phyloP scores from a whole-genome alignment of 2,113 vertebrate genomes.

The Rhinopithecus roxellana region DNA sequence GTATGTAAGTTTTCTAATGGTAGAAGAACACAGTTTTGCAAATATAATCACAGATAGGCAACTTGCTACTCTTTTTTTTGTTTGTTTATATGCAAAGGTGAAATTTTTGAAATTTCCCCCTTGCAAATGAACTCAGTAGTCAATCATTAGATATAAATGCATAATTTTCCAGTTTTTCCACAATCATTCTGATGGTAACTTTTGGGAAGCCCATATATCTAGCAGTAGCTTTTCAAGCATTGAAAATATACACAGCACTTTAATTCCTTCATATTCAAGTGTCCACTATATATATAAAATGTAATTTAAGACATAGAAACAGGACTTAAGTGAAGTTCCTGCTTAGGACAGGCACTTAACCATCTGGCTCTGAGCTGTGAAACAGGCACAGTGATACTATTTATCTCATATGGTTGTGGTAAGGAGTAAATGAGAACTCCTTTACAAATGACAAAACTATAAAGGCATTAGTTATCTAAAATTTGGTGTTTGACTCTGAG shows the following conservation, averaged over 20 bases:
- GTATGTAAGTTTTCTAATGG: background rate
- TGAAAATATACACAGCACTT: background rate
- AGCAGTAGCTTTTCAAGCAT: background rate
- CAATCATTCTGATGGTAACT: background rate
- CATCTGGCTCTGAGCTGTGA: background rate
- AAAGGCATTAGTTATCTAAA: conserved; percentile 29
- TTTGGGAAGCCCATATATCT: background rate
- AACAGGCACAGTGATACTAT: background rate
- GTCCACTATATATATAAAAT: background rate
- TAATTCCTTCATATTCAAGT: background rate
- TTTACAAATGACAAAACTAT: background rate
- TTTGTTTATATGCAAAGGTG: conserved; percentile 14
- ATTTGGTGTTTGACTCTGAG: background rate
- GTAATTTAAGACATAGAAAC: background rate
- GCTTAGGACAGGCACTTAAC: background rate
- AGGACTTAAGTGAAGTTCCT: background rate
- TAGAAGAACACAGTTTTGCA: background rate
- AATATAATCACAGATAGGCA: background rate
- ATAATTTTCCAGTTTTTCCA: background rate
- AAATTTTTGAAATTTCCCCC: background rate
- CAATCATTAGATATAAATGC: background rate
- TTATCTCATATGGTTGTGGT: background rate
- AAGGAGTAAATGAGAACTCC: background rate
- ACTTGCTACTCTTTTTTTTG: background rate
- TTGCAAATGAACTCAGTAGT: background rate